Evolutionary conservation across 2,113 vertebrate species (phyloP).

Genomic region (Lonchura striata): DNA sequence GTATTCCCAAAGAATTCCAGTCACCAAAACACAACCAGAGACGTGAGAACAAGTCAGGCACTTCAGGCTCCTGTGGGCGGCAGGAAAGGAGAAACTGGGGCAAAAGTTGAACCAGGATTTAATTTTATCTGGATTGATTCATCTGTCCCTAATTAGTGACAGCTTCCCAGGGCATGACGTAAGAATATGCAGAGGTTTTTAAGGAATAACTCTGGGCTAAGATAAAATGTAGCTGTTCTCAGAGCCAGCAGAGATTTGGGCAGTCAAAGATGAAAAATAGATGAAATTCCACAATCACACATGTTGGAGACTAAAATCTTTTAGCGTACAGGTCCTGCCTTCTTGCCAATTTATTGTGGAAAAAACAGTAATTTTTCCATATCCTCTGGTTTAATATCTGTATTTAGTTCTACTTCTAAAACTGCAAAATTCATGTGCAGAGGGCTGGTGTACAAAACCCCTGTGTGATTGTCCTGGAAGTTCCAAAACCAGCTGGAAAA

Average conservation of each 20-base stretch:
- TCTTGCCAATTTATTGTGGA: background rate
- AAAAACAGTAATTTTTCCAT: background rate
- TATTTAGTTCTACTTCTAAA: background rate
- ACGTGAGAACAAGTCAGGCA: background rate
- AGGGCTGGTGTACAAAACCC: background rate
- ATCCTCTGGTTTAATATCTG: background rate
- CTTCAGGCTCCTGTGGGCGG: background rate
- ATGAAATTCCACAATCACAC: background rate
- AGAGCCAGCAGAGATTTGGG: background rate
- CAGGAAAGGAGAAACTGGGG: constrained; percentile 24
- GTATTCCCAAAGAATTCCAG: background rate
- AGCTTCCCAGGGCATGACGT: constrained; percentile 41
- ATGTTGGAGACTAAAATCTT: background rate
- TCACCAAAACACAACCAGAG: background rate
- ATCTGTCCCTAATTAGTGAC: constrained; percentile 51
- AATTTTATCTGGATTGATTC: constrained; percentile 24
- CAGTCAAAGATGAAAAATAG: constrained; percentile 24
- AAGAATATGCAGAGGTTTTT: background rate
- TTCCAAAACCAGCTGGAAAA: background rate
- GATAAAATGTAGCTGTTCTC: background rate
- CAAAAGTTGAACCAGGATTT: constrained; percentile 49
- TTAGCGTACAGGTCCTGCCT: background rate
- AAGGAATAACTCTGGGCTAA: background rate
- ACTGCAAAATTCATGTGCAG: background rate
- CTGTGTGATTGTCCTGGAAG: background rate